These are phyloP conservation scores for Gallinago media DNA, from an alignment of 2,113 vertebrate genomes.

Conservation along the genomic window DNA sequence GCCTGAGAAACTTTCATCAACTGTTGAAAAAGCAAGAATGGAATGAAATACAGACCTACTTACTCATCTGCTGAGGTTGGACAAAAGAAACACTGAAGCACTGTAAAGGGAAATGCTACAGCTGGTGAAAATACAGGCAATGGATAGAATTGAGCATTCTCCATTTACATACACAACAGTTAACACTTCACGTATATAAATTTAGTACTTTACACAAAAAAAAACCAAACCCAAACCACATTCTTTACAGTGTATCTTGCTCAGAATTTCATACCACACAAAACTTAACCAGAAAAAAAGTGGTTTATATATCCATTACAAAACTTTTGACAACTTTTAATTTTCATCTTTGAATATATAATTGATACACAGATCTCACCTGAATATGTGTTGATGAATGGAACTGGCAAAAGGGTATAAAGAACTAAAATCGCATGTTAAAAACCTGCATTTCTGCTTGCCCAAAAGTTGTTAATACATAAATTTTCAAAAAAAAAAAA, in stretches of 20 bases:
- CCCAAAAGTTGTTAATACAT: background rate
- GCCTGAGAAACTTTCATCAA: background rate
- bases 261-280: background rate
- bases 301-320: background rate
- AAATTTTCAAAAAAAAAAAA: background rate
- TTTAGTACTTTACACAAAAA: background rate
- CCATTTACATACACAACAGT: accelerated
- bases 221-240: no score
- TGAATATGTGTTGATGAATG: accelerated
- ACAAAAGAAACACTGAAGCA: background rate
- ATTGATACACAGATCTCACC: background rate
- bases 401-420: background rate
- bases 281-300: background rate
- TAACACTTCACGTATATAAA: background rate
- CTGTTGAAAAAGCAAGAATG: background rate
- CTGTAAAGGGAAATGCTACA: background rate
- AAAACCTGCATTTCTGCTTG: background rate
- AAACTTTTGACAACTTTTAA: background rate
- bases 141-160: background rate
- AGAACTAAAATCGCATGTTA: background rate
- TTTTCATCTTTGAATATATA: background rate
- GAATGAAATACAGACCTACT: background rate
- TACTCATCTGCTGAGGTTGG: background rate
- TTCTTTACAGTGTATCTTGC: background rate
- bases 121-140: background rate